phyloP scores from a whole-genome alignment of 1,140 invertebrate genomes.

The Drosophila mayri region DNA sequence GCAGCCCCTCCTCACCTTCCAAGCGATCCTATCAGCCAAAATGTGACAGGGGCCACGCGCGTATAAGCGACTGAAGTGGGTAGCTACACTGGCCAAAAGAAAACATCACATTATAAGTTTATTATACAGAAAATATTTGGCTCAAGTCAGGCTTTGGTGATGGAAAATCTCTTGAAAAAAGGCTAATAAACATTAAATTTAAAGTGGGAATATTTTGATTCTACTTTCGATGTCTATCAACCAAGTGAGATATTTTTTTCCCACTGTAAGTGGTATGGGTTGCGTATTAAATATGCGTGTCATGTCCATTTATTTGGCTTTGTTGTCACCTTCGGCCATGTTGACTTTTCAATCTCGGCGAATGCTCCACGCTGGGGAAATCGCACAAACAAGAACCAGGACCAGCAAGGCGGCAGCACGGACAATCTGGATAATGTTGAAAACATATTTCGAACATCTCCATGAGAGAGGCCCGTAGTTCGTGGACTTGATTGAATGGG shows the following conservation, averaged over 20 bases:
- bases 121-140: neutral
- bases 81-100: conserved; percentile 1
- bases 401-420: conserved; percentile 7
- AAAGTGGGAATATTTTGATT: neutral
- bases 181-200: too few species aligned
- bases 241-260: neutral
- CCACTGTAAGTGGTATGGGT: neutral
- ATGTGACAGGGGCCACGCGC: conserved; percentile 40
- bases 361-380: conserved; percentile 23
- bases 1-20: conserved; percentile 17
- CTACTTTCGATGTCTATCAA: neutral
- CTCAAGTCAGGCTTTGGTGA: neutral
- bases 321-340: conserved; percentile 70
- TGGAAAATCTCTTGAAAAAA: neutral
- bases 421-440: conserved; percentile 49
- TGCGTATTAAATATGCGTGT: conserved; percentile 78
- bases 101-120: neutral
- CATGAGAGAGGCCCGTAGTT: conserved; percentile 13
- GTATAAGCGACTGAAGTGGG: neutral
- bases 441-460: conserved; percentile 49
- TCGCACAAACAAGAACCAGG: conserved; percentile 17
- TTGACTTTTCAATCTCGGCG: conserved; percentile 63
- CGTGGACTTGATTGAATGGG: conserved; percentile 52
- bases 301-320: conserved; percentile 73
- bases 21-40: conserved; percentile 41